A percentile compares a stretch with the other conserved stretches of the same genome.
These are phyloP conservation scores for Orchesella flavescens DNA, from an alignment of 2,888 invertebrate genomes.

Conservation along the genomic window DNA sequence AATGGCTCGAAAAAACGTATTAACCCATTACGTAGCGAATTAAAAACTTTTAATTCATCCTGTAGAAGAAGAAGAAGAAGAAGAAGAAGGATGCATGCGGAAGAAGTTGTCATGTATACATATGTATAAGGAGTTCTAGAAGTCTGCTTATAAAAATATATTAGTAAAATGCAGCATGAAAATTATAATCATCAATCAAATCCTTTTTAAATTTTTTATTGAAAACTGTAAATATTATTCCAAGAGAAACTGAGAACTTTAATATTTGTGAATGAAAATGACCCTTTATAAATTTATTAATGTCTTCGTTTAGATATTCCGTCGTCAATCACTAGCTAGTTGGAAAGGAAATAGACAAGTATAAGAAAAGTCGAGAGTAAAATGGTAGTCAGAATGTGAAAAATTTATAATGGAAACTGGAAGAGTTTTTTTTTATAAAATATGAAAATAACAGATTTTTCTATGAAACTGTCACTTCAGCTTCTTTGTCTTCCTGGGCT, in stretches of 20 bases:
- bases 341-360: conserved; percentile 3
- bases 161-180: no score
- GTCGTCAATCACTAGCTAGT: background rate
- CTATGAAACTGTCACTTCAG: conserved; percentile 44
- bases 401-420: conserved; percentile 2
- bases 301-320: background rate
- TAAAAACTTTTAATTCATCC: no score
- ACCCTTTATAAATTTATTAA: conserved; percentile 4
- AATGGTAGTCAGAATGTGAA: conserved; percentile 16
- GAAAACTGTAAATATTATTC: conserved; percentile 45
- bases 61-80: no score
- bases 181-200: no score
- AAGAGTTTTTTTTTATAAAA: background rate
- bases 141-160: no score
- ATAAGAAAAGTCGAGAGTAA: background rate
- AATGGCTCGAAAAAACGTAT: no score
- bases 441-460: conserved; percentile 40
- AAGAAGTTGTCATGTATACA: no score
- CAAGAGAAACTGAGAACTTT: conserved; percentile 14
- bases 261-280: conserved; percentile 11
- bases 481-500: conserved; percentile 53
- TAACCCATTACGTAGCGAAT: no score
- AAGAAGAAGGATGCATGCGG: no score
- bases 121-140: no score
- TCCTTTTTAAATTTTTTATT: conserved; percentile 41